Percentiles rank a stretch among this genome's conserved stretches.
phyloP scores from a whole-genome alignment of 2,888 invertebrate species.

The Heliconius ismenius region DNA sequence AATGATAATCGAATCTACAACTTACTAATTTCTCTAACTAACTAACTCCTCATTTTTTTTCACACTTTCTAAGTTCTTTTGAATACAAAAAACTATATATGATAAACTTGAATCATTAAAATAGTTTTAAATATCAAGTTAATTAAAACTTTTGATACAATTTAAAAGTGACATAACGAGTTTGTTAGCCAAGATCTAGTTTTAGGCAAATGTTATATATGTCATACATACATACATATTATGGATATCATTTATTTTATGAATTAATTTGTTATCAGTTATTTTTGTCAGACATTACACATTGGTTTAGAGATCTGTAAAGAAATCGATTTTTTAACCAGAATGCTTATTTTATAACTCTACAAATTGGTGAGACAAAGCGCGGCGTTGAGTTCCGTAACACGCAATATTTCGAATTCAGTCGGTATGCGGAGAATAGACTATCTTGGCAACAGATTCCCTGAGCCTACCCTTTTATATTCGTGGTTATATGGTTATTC shows the following conservation, averaged over 20 bases:
- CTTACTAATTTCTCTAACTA: too few species aligned
- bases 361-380: neutral
- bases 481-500: too few species aligned
- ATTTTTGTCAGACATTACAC: neutral
- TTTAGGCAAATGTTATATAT: constrained; percentile 9
- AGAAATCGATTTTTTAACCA: neutral
- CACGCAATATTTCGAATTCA: neutral
- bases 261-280: constrained; percentile 7
- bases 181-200: constrained; percentile 16
- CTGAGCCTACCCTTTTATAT: too few species aligned
- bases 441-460: too few species aligned
- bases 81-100: neutral
- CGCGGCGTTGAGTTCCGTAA: neutral
- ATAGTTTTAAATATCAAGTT: constrained; percentile 12
- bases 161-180: constrained; percentile 15
- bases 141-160: constrained; percentile 17
- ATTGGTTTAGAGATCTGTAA: neutral
- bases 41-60: neutral
- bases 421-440: too few species aligned
- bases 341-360: neutral
- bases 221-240: neutral
- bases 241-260: neutral
- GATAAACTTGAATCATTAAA: constrained; percentile 1
- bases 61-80: neutral
- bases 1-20: too few species aligned